Percentiles rank a stretch among this genome's conserved stretches.
Conservation (phyloP, 1,140 invertebrate genomes). For the Mylabris phalerata region DNA sequence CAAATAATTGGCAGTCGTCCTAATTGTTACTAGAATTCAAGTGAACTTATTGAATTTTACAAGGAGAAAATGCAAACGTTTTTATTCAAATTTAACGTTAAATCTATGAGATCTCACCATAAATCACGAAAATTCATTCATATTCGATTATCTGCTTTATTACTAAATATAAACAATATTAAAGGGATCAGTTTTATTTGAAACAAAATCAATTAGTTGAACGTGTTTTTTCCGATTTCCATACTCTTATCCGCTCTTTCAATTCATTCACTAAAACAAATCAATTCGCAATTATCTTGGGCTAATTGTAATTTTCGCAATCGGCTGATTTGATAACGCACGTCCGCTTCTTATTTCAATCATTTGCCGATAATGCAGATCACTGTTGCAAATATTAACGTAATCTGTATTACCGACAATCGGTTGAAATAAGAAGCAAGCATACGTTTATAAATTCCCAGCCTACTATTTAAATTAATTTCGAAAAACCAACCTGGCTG, state of each 20-base stretch:
- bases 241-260: conserved; percentile 35
- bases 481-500: conserved; percentile 53
- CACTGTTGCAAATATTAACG: too few species aligned
- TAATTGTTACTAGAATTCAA: conserved; percentile 7
- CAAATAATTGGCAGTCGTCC: conserved; percentile 4
- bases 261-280: conserved; percentile 32
- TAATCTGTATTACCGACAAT: background rate
- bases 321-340: too few species aligned
- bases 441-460: too few species aligned
- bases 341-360: too few species aligned
- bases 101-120: too few species aligned
- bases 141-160: conserved; percentile 2
- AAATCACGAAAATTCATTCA: background rate
- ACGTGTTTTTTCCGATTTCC: conserved; percentile 34
- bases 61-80: background rate
- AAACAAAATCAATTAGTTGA: conserved; percentile 12
- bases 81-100: too few species aligned
- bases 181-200: too few species aligned
- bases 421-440: background rate
- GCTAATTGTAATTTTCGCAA: background rate
- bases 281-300: background rate
- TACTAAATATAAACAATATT: background rate
- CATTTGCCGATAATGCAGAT: too few species aligned
- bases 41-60: conserved; percentile 3
- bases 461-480: too few species aligned